Evolutionary conservation across 1,140 invertebrate species (phyloP), one percentile per base, ranked within the genome.

Genomic region (Drosophila truncata): DNA sequence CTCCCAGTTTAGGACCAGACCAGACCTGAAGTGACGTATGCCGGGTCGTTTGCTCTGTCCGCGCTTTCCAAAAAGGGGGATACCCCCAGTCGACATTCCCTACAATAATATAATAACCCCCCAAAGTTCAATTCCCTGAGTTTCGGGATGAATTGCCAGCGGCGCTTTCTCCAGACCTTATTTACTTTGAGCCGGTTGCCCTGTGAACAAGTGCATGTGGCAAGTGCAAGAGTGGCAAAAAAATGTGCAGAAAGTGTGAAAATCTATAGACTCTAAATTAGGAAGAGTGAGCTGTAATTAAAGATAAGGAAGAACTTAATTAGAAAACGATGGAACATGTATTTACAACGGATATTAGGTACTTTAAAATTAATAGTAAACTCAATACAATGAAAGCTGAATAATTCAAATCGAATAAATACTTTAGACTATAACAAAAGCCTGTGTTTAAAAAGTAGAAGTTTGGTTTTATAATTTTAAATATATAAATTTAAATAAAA

Each of bases 141-240:
- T 63, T 63, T 69, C 60, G 58, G 70, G 66, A 49, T 52, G 63
- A 60, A 65, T 78, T 60, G 83, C 82, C 82, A 82, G 79, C 83
- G 82, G 65, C 59, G 50, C 61, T 62, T 57, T 35, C 47, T 59
- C 50, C 63, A 78, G 72, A 63, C 52, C 79, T 87, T 87, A 87
- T 88, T 87, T 87, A 87, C 84, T 49, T 80, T 76, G 52, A 77
- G 50, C 80, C 80, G 84, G 83, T 87, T 87, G 83, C 83, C 84
- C 83, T 72, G 83, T 77, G 67, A 88, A 80, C 83, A 87, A 70
- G 74, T 72, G 60, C 66, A 60, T 60, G 50, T 44, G 47, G 50
- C 65, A 58, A 44, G 54, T 55, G 70, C 64, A 58, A 57, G 47
- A 37, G 54, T 59, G 42, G 47, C 58, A 10, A 67, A 20, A 39